Percentiles rank a stretch among this genome's conserved stretches.
These are phyloP conservation scores for Psilanteris sp. DNA, from an alignment of 1,140 invertebrate genomes.

Conservation along the genomic window DNA sequence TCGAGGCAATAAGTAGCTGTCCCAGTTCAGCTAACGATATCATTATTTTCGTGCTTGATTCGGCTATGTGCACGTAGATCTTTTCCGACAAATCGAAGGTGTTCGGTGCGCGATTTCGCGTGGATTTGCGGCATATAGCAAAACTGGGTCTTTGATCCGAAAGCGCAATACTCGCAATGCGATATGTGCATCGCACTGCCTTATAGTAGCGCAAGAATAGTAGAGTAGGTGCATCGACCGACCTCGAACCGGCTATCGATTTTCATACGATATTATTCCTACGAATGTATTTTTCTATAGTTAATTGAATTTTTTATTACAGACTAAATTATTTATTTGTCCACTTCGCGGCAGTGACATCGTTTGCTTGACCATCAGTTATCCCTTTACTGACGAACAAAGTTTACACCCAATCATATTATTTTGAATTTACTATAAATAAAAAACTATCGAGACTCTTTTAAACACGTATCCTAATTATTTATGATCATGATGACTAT, in stretches of 20 bases:
- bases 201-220: slow-evolving; percentile 31
- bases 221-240: slow-evolving; percentile 45
- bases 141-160: slow-evolving; percentile 58
- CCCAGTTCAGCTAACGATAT: slow-evolving; percentile 33
- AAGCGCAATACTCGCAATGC: slow-evolving; percentile 7
- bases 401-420: too few species aligned
- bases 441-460: too few species aligned
- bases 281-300: slow-evolving; percentile 12
- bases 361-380: too few species aligned
- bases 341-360: background rate
- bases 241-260: slow-evolving; percentile 56
- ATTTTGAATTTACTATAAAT: too few species aligned
- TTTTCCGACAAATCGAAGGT: slow-evolving; percentile 31
- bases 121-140: slow-evolving; percentile 24
- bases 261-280: slow-evolving; percentile 43
- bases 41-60: slow-evolving; percentile 30
- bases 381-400: too few species aligned
- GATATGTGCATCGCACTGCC: slow-evolving; percentile 17
- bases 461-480: too few species aligned
- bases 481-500: too few species aligned
- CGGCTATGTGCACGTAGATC: slow-evolving; percentile 4
- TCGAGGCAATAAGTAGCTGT: slow-evolving; percentile 22
- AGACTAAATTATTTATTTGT: slow-evolving; percentile 16
- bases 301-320: slow-evolving; percentile 39
- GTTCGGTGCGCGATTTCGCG: slow-evolving; percentile 39